Evolutionary conservation across 2,888 invertebrate species (phyloP), one percentile per base, ranked within the genome.

Genomic region (Thalpophila matura): DNA sequence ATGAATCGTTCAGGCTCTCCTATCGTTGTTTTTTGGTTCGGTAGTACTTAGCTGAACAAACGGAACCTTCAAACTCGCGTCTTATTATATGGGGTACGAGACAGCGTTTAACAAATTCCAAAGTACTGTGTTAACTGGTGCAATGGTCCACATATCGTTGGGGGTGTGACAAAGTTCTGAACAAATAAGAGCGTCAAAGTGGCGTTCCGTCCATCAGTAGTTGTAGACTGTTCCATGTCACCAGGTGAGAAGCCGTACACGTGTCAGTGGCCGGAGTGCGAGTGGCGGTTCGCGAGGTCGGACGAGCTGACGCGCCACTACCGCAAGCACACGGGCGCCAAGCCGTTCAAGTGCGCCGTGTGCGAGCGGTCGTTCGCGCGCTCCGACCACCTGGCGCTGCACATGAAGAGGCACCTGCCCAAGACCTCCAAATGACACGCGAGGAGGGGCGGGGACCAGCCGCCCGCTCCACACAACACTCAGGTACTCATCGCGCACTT

Each of bases 251-350:
- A 99, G 94, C 99, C 99, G 76, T 99, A 99, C 95, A 98, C 98
- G 88, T 99, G 99, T 95, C 98, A 98, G 89, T 99, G 99, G 99
- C 98, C 98, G 46, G 99, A 99, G 87, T 99, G 99, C 95, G 98
- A 99, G 89, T 99, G 99, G 99, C 96, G 99, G 86, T 99, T 99
- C 91, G 99, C 99, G 59, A 96, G 99, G 66, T 98, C 98, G 43
- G 99, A 99, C 95, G 99, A 99, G 95, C 95, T 99, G 89, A 99
- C 99, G 63, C 97, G 99, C 81, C 99, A 99, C 91, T 99, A 98
- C 95, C 97, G 99, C 86, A 99, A 99, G 93, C 99, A 99, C 95
- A 99, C 99, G 0, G 99, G 99, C 29, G 98, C 98, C 63, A 99
- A 99, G 91, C 99, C 99, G 27, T 99, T 99, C 96, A 99, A 99